These are phyloP conservation scores for Heliconius sara DNA, from an alignment of 2,888 invertebrate species.

Conservation along the genomic window DNA sequence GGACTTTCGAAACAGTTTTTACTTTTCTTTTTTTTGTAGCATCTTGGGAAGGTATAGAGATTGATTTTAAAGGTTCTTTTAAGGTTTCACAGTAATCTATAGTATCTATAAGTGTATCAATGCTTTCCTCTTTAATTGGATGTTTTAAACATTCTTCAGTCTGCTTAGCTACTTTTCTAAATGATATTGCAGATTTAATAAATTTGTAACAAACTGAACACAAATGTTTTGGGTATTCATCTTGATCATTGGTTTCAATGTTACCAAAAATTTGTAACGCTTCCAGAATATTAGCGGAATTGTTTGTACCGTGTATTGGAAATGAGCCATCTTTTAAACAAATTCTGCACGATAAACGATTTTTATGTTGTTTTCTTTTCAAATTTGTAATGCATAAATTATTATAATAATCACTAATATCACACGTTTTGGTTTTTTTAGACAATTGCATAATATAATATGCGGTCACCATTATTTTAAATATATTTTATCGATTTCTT, in stretches of 20 bases:
- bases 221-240: slow-evolving; percentile 61
- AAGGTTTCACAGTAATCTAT: slow-evolving; percentile 47
- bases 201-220: slow-evolving; percentile 65
- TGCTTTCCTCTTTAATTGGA: slow-evolving; percentile 48
- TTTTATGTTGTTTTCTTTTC: slow-evolving; percentile 20
- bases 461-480: slow-evolving; percentile 52
- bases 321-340: slow-evolving; percentile 63
- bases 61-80: slow-evolving; percentile 23
- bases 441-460: slow-evolving; percentile 53
- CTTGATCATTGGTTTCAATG: slow-evolving; percentile 58
- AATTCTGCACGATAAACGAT: slow-evolving; percentile 59
- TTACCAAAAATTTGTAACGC: slow-evolving; percentile 60
- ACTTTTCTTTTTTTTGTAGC: slow-evolving; percentile 30
- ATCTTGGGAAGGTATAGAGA: neutral
- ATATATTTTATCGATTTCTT: neutral
- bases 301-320: slow-evolving; percentile 56
- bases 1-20: slow-evolving; percentile 53
- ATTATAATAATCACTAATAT: slow-evolving; percentile 47
- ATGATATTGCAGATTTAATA: slow-evolving; percentile 61
- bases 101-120: slow-evolving; percentile 35
- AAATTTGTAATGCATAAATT: slow-evolving; percentile 27
- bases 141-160: slow-evolving; percentile 59
- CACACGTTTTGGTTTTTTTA: slow-evolving; percentile 42
- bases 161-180: slow-evolving; percentile 63
- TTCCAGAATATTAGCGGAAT: slow-evolving; percentile 55